Percentiles rank a stretch among this genome's conserved stretches.
These are phyloP conservation scores for Zaprionus bogoriensis DNA, from an alignment of 2,888 invertebrate genomes.

Conservation along the genomic window DNA sequence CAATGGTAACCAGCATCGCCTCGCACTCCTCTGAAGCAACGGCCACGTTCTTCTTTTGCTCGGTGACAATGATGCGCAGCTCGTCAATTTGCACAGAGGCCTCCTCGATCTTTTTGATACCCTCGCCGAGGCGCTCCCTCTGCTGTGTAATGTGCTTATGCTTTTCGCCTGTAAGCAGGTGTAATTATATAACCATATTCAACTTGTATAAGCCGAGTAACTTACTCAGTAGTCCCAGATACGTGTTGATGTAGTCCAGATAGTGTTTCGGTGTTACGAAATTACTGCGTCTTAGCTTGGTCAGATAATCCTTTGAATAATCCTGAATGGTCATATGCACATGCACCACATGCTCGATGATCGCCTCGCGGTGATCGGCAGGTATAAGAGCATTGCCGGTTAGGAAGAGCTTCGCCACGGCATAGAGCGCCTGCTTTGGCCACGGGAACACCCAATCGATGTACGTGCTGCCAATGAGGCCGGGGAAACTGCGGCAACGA, in stretches of 20 bases:
- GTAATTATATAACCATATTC: no score
- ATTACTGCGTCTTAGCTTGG: slow-evolving; percentile 90
- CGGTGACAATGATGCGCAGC: slow-evolving; percentile 90
- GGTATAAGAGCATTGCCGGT: slow-evolving; percentile 86
- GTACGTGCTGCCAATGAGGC: slow-evolving; percentile 94
- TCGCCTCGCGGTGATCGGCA: slow-evolving; percentile 85
- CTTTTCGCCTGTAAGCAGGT: slow-evolving; percentile 80
- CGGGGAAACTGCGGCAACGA: slow-evolving; percentile 95
- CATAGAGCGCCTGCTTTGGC: slow-evolving; percentile 94
- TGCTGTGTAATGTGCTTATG: slow-evolving; percentile 78
- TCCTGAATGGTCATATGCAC: slow-evolving; percentile 90
- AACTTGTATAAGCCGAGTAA: no score
- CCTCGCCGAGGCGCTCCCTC: slow-evolving; percentile 80
- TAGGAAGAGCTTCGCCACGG: slow-evolving; percentile 93
- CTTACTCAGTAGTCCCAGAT: slow-evolving; percentile 88
- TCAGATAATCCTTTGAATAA: slow-evolving; percentile 89
- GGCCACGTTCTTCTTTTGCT: slow-evolving; percentile 92
- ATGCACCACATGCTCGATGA: slow-evolving; percentile 93
- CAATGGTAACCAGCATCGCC: slow-evolving; percentile 89
- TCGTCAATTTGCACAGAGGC: slow-evolving; percentile 92
- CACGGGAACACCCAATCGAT: slow-evolving; percentile 98
- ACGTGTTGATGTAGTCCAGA: slow-evolving; percentile 92
- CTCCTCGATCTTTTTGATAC: slow-evolving; percentile 88
- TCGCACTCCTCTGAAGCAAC: slow-evolving; percentile 93
- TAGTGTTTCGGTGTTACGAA: slow-evolving; percentile 97